Evolutionary conservation across 2,113 vertebrate species (phyloP).

Genomic region (Pelobates fuscus): DNA sequence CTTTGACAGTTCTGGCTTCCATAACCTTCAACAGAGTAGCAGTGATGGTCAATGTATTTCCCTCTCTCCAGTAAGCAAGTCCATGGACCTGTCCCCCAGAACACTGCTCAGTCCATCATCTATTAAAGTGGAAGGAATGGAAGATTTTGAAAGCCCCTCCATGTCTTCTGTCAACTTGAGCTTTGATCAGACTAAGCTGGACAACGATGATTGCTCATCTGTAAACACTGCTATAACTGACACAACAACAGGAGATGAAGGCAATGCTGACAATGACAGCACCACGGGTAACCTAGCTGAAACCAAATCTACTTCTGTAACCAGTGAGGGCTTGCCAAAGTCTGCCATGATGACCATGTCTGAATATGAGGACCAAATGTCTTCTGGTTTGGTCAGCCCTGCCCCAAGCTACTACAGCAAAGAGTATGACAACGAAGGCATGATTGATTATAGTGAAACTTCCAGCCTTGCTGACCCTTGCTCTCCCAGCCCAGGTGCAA

Average conservation of each 20-base stretch:
- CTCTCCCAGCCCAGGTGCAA: conserved; percentile 91
- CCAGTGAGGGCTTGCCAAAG: conserved; percentile 87
- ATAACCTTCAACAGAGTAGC: conserved; percentile 78
- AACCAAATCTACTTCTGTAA: conserved; percentile 82
- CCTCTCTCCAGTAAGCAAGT: conserved; percentile 90
- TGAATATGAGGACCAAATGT: conserved; percentile 96
- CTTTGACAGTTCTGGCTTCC: conserved; percentile 82
- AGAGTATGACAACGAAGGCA: conserved; percentile 95
- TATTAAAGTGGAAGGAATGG: conserved; percentile 96
- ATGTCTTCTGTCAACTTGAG: conserved; percentile 92
- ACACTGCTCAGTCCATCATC: conserved; percentile 92
- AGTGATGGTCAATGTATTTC: conserved; percentile 88
- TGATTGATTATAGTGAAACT: conserved; percentile 96
- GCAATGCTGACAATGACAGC: conserved; percentile 92
- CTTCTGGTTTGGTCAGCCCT: conserved; percentile 94
- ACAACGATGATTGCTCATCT: conserved; percentile 98
- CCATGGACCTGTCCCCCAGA: conserved; percentile 90
- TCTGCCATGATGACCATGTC: conserved; percentile 81
- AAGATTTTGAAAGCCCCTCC: conserved; percentile 93
- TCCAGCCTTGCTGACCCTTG: conserved; percentile 96
- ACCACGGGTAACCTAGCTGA: conserved; percentile 77
- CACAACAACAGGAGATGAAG: conserved; percentile 96
- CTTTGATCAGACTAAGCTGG: conserved; percentile 92
- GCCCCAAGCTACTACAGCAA: conserved; percentile 94
- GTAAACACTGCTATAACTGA: conserved; percentile 98